Base-by-base conservation (phyloP, 2,888 invertebrate species). In the Cenopis cana region DNA sequence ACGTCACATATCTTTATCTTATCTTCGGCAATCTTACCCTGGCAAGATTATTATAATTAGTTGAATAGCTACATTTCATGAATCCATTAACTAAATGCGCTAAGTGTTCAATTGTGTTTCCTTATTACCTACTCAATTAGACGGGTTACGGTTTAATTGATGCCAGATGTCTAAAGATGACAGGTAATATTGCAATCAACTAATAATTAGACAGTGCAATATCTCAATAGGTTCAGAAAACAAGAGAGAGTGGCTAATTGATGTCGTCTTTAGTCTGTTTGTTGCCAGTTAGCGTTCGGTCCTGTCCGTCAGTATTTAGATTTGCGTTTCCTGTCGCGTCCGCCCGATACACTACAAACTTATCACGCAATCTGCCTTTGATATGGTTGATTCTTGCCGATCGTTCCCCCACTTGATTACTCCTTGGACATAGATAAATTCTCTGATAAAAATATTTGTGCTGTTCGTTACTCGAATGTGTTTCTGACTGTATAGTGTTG, bases 361-460 rank as follows among this genome's bases (percentile, higher is more conserved):
- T 77, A 78, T 81, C 78, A 70, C 69, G 76, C 76, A 79, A 81
- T 80, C 79, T 78, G 49, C 70, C 64, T 60, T 75, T 78, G 78
- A 79, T 80, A 79, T 73, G 69, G 73, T 75, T 75, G 72, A 75
- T 71, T 74, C 75, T 75, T 76, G 73, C 73, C 76, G 71, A 73
- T 74, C 73, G 73, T 50, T 70, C 74, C 69, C 73, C 73, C 74
- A 55, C 68, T 73, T 73, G 74, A 72, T 76, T 73, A 73, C 75
- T 77, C 74, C 78, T 77, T 78, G 74, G 73, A 72, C 64, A 74
- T 68, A 64, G 36, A 57, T 62, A 69, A 38, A 56, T 29, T 49
- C 12, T 38, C n/a, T 73, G 81, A 83, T 82, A 82, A 80, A 75
- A 74, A 54, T 76, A 75, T 80, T 78, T 78, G 77, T 75, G 60